phyloP scores from a whole-genome alignment of 2,113 vertebrate species.

The Tetraodon nigroviridis region DNA sequence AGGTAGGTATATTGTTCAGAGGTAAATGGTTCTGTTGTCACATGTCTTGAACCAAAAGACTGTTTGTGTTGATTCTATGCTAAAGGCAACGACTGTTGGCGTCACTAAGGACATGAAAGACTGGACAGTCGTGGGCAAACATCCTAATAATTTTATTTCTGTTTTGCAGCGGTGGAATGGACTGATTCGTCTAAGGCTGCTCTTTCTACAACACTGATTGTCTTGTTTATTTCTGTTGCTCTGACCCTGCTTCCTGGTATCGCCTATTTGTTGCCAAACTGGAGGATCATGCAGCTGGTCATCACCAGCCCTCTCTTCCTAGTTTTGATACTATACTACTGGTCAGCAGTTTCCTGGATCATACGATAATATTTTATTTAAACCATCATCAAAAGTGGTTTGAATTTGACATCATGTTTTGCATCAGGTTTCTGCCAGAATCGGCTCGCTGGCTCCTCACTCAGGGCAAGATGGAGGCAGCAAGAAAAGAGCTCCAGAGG shows the following conservation, averaged over 20 bases:
- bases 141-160: neutral
- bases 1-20: neutral
- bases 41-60: too few species aligned
- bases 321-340: constrained; percentile 66
- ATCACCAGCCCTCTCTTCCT: constrained; percentile 61
- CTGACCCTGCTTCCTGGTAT: constrained; percentile 78
- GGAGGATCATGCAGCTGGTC: constrained; percentile 80
- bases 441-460: too few species aligned
- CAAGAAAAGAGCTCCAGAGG: too few species aligned
- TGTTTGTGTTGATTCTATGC: too few species aligned
- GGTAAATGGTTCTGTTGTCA: too few species aligned
- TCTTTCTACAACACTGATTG: constrained; percentile 42
- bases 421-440: constrained; percentile 79
- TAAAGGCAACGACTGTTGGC: too few species aligned
- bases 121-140: too few species aligned
- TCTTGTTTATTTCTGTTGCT: constrained; percentile 58
- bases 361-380: neutral
- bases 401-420: neutral
- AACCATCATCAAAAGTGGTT: neutral
- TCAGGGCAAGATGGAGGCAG: too few species aligned
- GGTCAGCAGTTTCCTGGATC: constrained; percentile 62
- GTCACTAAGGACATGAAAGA: too few species aligned
- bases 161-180: constrained; percentile 74
- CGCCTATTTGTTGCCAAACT: constrained; percentile 75
- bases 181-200: constrained; percentile 74